Evolutionary conservation across 2,113 vertebrate genomes (phyloP), one percentile per base, ranked within the genome.

Genomic region (Phyllopteryx taeniolatus): DNA sequence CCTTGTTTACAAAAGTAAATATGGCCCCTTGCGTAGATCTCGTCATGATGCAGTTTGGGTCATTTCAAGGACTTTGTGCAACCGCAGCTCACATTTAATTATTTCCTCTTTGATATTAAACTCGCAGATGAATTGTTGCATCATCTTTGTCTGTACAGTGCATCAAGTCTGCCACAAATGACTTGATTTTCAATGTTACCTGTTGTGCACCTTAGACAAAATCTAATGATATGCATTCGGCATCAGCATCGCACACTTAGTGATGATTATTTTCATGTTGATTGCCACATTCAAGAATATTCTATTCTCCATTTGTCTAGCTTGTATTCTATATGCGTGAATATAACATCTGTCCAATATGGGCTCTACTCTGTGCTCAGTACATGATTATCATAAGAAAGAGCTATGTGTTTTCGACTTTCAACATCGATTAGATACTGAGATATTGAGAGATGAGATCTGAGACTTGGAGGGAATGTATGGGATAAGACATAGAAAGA

Each of bases 311-410:
- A 60, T 74, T 74, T 78, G 66, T 68, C 68, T 56, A 51, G 22
- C 12, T 68, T 77, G 60, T 33, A 35, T 56, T 78, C 54, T 79
- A 70, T 78, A 79, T 60, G 56, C 71, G 39, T 71, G 42, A 71
- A 81, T 75, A 72, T 33, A 67, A 62, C 72, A 76, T 72, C 60
- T 77, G 60, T 68, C 33, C 35, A 64, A 71, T 70, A 42, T 27
- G 39, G 31, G 39, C 57, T 43, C 75, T 73, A 57, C 62, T 66
- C 62, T 68, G 19, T 63, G 65, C 57, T 53, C 59, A 12, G 8
- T 61, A 19, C 68, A 73, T 71, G 8, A 85, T 87, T 76, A 81
- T 47, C 79, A 81, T 81, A 79, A 84, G 71, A 88, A 83, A 89
- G 76, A 80, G 59, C 42, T 61, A 11, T 56, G 70, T 72, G 69